Percentiles rank a stretch among this genome's conserved stretches.
These are phyloP conservation scores for Opisthocomus hoazin DNA, from an alignment of 2,113 vertebrate species.

Conservation along the genomic window DNA sequence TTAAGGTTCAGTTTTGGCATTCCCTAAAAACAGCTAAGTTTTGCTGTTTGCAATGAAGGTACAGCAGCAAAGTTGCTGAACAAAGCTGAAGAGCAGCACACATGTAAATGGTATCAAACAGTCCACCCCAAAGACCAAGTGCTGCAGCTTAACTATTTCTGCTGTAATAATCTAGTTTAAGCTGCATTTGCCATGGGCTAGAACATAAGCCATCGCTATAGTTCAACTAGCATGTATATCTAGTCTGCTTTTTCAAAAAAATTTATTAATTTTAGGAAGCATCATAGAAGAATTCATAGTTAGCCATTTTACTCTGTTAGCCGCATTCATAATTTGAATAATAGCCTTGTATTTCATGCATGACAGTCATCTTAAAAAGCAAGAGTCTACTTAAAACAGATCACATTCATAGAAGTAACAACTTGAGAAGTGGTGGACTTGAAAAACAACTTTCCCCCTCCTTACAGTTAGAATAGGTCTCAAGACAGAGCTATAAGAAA, in stretches of 20 bases:
- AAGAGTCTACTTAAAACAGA: not conserved
- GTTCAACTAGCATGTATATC: not conserved
- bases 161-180: not conserved
- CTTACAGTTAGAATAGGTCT: not conserved
- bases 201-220: not conserved
- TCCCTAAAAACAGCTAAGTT: not conserved
- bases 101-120: not conserved
- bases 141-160: not conserved
- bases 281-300: not conserved
- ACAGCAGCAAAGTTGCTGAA: not conserved
- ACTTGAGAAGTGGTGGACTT: not conserved
- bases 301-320: not conserved
- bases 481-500: not conserved
- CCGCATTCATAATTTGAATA: not conserved
- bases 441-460: not conserved
- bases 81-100: not conserved
- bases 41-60: not conserved
- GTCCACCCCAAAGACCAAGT: not conserved
- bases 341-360: not conserved
- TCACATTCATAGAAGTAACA: not conserved
- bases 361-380: not conserved
- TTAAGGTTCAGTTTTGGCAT: not conserved
- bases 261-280: not conserved
- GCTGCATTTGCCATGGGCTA: not conserved
- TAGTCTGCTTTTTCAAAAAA: not conserved